Base-by-base conservation (phyloP, 1,140 invertebrate genomes). In the Drosophila simulans region DNA sequence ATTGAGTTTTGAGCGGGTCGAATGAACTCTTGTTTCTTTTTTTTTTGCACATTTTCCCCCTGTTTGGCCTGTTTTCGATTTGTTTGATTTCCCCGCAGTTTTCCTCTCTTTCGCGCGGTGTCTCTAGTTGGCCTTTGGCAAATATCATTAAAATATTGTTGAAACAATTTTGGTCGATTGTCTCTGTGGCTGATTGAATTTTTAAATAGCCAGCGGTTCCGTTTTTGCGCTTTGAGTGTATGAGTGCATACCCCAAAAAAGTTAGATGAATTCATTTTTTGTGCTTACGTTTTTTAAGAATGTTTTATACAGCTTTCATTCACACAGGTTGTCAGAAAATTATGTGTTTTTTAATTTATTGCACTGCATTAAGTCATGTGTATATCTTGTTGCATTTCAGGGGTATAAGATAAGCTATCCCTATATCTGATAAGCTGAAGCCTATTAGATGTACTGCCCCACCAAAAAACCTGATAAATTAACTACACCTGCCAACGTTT, bases 1-100 rank as follows among this genome's bases (percentile, higher is more conserved):
- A 86, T 86, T 86, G 83, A 86, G 83, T 86, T 86, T 77, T 53
- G 69, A 66, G 53, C 60, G 35, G 59, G 53, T 57, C 60, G 51
- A 74, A 55, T 74, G 71, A 35, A 57, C 68, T 49, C 8, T 25
- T 35, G 65, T 39, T 52, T 10, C 3, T 22, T 22, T 22, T 22
- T 22, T 22, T 59, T 43, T n/a, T 52, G 17, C 22, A 49, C 49
- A 48, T 37, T 58, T 72, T 43, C 17, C 60, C 45, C 31, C 8
- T 12, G 31, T 39, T 20, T 5, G 7, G 31, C 12, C 17, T 39
- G 11, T 17, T 13, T 20, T 52, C 15, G 31, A 62, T 27, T 60
- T 56, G 35, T 13, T 52, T 27, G 35, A 31, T 22, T 62, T 62
- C 15, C 20, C 11, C 65, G 20, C 65, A 51, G 45, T 70, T 31